These are phyloP conservation scores for Phalacrocorax aristotelis DNA, from an alignment of 2,113 vertebrate species.

Conservation along the genomic window DNA sequence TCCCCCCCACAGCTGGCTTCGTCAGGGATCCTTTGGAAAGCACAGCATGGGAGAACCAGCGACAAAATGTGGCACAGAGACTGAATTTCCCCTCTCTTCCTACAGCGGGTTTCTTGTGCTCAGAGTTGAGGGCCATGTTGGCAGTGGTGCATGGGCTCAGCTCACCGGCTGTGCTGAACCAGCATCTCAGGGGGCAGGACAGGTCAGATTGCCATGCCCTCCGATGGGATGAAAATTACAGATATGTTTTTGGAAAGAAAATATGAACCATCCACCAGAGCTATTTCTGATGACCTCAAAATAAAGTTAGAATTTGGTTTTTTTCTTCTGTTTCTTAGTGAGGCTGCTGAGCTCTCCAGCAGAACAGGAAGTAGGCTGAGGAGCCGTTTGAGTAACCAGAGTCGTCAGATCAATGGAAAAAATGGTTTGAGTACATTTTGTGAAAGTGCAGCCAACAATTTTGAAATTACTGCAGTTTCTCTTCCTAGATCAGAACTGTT, in stretches of 20 bases:
- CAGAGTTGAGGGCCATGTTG: neutral
- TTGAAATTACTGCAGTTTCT: conserved; percentile 52
- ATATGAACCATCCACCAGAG: neutral
- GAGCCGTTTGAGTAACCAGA: conserved; percentile 48
- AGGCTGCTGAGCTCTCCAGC: conserved; percentile 24
- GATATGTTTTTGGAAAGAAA: conserved; percentile 40
- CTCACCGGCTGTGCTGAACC: neutral
- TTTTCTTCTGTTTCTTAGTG: neutral
- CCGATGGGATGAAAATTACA: neutral
- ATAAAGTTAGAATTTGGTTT: neutral
- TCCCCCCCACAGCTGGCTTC: neutral
- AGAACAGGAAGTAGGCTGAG: conserved; percentile 62
- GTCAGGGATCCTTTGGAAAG: neutral
- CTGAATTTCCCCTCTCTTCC: neutral
- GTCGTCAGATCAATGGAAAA: conserved; percentile 55
- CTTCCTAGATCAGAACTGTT: neutral
- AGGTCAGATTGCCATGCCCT: neutral
- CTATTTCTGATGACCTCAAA: conserved; percentile 34
- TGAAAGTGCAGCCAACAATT: conserved; percentile 41
- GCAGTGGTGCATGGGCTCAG: neutral
- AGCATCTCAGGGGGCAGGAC: neutral
- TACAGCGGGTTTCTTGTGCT: neutral
- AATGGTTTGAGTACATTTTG: conserved; percentile 47
- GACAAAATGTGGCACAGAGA: neutral
- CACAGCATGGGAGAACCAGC: neutral